phyloP scores from a whole-genome alignment of 2,113 vertebrate genomes.

The Drymodes brunneopygia region DNA sequence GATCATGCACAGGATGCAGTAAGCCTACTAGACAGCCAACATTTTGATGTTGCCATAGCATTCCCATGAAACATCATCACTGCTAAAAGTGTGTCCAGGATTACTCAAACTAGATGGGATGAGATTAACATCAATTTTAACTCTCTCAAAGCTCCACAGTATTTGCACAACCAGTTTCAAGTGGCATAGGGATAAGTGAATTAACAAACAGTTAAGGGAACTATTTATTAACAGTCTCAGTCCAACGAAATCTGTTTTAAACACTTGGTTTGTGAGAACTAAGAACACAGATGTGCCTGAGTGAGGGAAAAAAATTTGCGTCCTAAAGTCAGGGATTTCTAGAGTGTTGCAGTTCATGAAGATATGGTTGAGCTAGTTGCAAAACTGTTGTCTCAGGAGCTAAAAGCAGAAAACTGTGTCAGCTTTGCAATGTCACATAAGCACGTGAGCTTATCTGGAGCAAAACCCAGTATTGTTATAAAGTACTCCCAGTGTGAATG shows the following conservation, averaged over 20 bases:
- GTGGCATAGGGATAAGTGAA: background rate
- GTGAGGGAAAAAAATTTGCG: rapidly evolving
- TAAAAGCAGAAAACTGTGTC: background rate
- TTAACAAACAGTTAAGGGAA: background rate
- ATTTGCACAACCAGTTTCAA: background rate
- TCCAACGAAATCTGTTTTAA: background rate
- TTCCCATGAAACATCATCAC: background rate
- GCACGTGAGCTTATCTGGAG: background rate
- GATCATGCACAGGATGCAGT: constrained; percentile 48
- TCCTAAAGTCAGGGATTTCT: background rate
- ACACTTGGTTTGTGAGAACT: background rate
- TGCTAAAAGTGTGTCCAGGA: background rate
- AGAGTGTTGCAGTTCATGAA: background rate
- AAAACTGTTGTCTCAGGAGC: background rate
- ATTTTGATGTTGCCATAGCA: constrained; percentile 56
- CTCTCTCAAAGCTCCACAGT: background rate
- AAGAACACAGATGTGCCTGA: background rate
- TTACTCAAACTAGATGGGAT: background rate
- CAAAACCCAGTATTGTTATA: background rate
- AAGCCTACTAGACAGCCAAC: constrained; percentile 43
- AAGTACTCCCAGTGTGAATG: background rate
- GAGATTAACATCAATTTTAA: background rate
- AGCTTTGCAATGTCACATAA: background rate
- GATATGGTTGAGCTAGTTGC: background rate
- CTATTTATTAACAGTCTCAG: background rate